Percentiles rank a stretch among this genome's conserved stretches.
Evolutionary conservation across 2,888 invertebrate species (phyloP).

Genomic region (Merodon equestris): DNA sequence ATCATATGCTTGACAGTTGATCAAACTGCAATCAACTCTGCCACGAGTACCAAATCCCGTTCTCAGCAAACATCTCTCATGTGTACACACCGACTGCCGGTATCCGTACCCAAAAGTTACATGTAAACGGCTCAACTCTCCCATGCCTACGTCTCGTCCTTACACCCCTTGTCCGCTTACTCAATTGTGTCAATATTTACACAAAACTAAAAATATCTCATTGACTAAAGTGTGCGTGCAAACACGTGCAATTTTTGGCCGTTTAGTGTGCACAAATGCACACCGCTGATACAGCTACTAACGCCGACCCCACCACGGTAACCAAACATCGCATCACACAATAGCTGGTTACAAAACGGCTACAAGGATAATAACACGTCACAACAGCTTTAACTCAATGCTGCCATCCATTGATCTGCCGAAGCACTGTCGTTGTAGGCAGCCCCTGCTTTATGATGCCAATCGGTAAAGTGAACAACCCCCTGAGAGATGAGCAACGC

Average conservation of each 20-base stretch:
- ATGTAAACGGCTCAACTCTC: constrained; percentile 4
- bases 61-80: constrained; percentile 51
- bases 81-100: constrained; percentile 8
- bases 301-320: constrained; percentile 17
- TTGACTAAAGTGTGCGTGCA: constrained; percentile 66
- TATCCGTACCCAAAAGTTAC: constrained; percentile 27
- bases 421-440: constrained; percentile 1
- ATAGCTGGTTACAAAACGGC: constrained; percentile 52
- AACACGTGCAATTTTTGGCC: constrained; percentile 67
- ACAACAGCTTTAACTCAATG: constrained; percentile 35
- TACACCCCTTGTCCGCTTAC: constrained; percentile 21
- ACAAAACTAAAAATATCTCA: constrained; percentile 61
- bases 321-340: constrained; percentile 1
- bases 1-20: constrained; percentile 49
- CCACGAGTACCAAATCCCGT: constrained; percentile 53
- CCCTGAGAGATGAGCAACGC: constrained; percentile 37
- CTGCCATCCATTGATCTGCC: background rate
- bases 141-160: too few relatives aligned
- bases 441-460: constrained; percentile 35
- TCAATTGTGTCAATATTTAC: constrained; percentile 62
- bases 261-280: constrained; percentile 62
- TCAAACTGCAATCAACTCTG: constrained; percentile 59
- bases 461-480: constrained; percentile 56
- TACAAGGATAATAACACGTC: constrained; percentile 68
- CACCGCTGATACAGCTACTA: constrained; percentile 18